These are phyloP conservation scores for Acipenser transmontanus DNA, from an alignment of 2,797 vertebrate species.

Conservation along the genomic window DNA sequence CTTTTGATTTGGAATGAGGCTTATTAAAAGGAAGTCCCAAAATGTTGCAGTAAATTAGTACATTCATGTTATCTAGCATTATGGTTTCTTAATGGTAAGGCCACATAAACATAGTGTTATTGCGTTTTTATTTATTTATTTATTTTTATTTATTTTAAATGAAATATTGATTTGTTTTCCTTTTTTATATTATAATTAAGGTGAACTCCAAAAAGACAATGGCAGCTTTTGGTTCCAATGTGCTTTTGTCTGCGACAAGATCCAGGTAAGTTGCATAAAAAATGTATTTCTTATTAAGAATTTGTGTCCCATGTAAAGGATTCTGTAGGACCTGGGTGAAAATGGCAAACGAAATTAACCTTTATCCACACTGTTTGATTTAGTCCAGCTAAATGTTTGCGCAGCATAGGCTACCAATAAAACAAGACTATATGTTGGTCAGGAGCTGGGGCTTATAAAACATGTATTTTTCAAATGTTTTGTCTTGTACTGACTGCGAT, in stretches of 20 bases:
- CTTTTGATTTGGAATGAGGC: too few relatives aligned
- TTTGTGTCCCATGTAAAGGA: not conserved
- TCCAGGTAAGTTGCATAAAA: conserved; percentile 59
- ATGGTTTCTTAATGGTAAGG: too few relatives aligned
- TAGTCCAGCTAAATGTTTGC: too few relatives aligned
- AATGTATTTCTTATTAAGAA: not conserved
- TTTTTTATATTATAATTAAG: conserved; percentile 33
- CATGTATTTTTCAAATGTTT: not conserved
- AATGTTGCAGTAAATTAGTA: too few relatives aligned
- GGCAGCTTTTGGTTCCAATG: conserved; percentile 69
- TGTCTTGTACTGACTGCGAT: conserved; percentile 6
- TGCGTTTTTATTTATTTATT: too few relatives aligned
- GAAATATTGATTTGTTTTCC: conserved; percentile 18
- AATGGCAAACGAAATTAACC: conserved; percentile 14
- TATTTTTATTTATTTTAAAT: too few relatives aligned
- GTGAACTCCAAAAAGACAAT: conserved; percentile 44
- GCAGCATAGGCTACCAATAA: too few relatives aligned
- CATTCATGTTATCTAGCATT: too few relatives aligned
- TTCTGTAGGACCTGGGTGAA: too few relatives aligned
- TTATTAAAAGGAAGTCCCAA: too few relatives aligned
- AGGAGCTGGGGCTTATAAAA: not conserved
- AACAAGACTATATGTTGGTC: too few relatives aligned
- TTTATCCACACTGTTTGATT: not conserved
- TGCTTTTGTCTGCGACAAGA: conserved; percentile 64
- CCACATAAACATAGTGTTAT: too few relatives aligned